These are phyloP conservation scores for Poecilia gillii DNA, from an alignment of 2,797 vertebrate species.

Conservation along the genomic window DNA sequence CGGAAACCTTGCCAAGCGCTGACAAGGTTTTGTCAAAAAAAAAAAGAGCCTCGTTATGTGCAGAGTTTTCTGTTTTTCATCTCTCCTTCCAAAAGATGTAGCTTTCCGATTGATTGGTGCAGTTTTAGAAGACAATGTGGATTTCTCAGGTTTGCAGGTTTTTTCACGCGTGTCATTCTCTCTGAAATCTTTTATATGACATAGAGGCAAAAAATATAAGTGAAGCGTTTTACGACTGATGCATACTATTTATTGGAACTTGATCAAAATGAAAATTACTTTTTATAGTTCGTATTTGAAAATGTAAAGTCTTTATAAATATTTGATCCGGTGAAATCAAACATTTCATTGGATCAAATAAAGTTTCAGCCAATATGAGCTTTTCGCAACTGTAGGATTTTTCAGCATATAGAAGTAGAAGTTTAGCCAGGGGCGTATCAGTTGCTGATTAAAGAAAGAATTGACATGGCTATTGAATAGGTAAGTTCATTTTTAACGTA, in stretches of 20 bases:
- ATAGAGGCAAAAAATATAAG: neutral
- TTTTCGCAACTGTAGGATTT: slow-evolving; percentile 13
- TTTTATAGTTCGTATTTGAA: slow-evolving; percentile 21
- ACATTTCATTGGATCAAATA: neutral
- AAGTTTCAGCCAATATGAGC: slow-evolving; percentile 20
- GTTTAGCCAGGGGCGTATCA: slow-evolving; percentile 50
- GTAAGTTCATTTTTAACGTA: slow-evolving; percentile 29
- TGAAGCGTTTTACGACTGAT: slow-evolving; percentile 16
- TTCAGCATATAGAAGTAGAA: slow-evolving; percentile 32
- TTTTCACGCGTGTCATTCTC: neutral
- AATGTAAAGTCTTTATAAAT: slow-evolving; percentile 31
- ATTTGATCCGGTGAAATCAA: neutral
- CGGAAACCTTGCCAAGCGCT: slow-evolving; percentile 43
- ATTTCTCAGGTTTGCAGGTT: slow-evolving; percentile 24
- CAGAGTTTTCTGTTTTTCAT: slow-evolving; percentile 37
- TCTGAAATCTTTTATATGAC: neutral
- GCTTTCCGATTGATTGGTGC: slow-evolving; percentile 42
- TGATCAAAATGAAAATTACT: slow-evolving; percentile 20
- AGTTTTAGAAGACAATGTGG: slow-evolving; percentile 27
- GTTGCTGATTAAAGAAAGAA: slow-evolving; percentile 51
- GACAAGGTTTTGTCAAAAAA: slow-evolving; percentile 27
- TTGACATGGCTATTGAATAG: slow-evolving; percentile 63
- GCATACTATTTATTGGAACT: neutral
- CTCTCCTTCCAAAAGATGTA: slow-evolving; percentile 27
- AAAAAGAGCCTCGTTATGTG: slow-evolving; percentile 28